Evolutionary conservation across 2,888 invertebrate species (phyloP).

Genomic region (Idaea straminata): DNA sequence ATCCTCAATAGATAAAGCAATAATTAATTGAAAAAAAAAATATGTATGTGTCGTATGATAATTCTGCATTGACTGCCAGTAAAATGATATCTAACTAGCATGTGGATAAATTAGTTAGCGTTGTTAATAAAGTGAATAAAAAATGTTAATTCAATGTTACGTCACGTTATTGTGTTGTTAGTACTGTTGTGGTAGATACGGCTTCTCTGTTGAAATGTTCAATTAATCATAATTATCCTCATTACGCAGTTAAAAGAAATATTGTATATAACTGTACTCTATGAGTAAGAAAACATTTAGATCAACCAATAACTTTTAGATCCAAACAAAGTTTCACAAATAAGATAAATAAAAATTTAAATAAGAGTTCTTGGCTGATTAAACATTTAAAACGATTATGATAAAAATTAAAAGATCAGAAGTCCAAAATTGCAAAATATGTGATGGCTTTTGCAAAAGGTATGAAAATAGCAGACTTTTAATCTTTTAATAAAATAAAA

Average conservation of each 20-base stretch:
- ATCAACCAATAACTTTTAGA: not conserved
- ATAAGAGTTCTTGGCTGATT: not conserved
- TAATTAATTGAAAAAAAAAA: constrained; percentile 17
- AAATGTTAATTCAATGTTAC: constrained; percentile 54
- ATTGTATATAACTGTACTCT: not conserved
- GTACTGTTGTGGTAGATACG: constrained; percentile 25
- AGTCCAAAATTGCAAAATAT: not conserved
- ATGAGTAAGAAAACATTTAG: not conserved
- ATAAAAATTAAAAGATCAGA: not conserved
- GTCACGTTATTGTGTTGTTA: constrained; percentile 37
- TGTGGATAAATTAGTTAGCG: not conserved
- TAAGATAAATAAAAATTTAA: not conserved
- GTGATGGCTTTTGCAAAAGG: no score
- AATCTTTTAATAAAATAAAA: constrained; percentile 38
- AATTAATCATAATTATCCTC: not conserved
- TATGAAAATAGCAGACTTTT: not conserved
- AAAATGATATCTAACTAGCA: not conserved
- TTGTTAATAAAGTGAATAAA: constrained; percentile 46
- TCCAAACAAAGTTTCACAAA: not conserved
- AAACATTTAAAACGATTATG: not conserved
- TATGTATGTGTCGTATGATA: not conserved
- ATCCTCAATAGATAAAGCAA: constrained; percentile 33
- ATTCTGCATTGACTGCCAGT: not conserved
- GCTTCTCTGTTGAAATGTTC: constrained; percentile 21
- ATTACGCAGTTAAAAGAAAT: constrained; percentile 6